These are phyloP conservation scores for Drosophila parthenogenetica DNA, from an alignment of 2,888 invertebrate species.

Conservation along the genomic window DNA sequence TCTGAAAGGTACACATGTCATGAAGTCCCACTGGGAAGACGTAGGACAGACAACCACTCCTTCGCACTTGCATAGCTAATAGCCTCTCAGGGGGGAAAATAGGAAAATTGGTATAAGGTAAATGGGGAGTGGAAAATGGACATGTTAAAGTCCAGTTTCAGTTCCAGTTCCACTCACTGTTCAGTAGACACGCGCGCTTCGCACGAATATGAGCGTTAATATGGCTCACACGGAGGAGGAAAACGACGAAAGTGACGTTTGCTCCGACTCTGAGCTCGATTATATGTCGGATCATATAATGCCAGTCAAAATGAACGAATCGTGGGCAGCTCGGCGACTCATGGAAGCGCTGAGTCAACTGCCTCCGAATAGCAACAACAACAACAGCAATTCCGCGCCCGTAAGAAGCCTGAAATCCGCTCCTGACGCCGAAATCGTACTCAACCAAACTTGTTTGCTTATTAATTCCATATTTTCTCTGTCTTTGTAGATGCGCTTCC, in stretches of 20 bases:
- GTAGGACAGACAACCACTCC: conserved; percentile 40
- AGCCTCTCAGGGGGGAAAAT: conserved; percentile 42
- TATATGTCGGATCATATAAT: conserved; percentile 55
- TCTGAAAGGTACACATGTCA: too few relatives aligned
- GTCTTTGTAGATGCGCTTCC: conserved; percentile 90
- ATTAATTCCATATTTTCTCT: not conserved
- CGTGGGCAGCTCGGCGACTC: conserved; percentile 87
- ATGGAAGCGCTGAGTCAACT: conserved; percentile 85
- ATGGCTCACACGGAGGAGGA: conserved; percentile 56
- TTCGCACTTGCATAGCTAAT: conserved; percentile 53
- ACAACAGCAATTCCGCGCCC: conserved; percentile 66
- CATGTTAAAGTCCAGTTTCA: conserved; percentile 61
- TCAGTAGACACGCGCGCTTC: conserved; percentile 64
- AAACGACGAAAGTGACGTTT: conserved; percentile 20
- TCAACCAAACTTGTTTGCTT: too few relatives aligned
- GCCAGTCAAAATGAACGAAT: conserved; percentile 86
- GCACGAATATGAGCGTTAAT: conserved; percentile 39
- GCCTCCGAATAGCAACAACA: conserved; percentile 74
- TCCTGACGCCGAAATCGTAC: too few relatives aligned
- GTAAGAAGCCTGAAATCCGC: conserved; percentile 53
- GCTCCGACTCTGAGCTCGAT: conserved; percentile 35
- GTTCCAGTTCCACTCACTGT: conserved; percentile 26
- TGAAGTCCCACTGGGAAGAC: conserved; percentile 1
- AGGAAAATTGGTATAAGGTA: not conserved
- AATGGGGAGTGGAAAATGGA: conserved; percentile 37